Evolutionary conservation across 2,797 vertebrate species (phyloP), one percentile per base, ranked within the genome.

Genomic region (Buceros bicornis): DNA sequence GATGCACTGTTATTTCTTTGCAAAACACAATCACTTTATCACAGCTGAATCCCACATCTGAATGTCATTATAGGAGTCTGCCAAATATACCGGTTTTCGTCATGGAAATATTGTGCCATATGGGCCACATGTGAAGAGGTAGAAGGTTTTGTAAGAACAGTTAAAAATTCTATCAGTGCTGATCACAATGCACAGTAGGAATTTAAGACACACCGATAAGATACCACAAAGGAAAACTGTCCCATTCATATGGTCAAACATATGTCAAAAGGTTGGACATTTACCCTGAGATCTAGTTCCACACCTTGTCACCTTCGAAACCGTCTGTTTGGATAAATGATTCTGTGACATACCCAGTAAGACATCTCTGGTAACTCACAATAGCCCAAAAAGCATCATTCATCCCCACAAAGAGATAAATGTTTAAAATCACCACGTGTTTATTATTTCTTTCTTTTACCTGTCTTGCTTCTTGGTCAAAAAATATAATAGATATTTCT

Each of bases 81-180:
- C 51, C 43, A 43, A 80, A 83, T 67, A 87, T 65, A 89, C 61
- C 25, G 58, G 57, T 79, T 86, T 86, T 86, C 53, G 60, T 62
- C 54, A 77, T 2, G 16, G 40, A 77, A 89, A 82, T 87, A 87
- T 76, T 90, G 82, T 82, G 84, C 67, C 67, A 71, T 83, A 73
- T 71, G 82, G 89, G 22, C 74, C 48, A 56, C 60, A 60, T 35
- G 79, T 8, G 45, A 94, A 90, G 85, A 71, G 67, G 26, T 64
- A 93, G 72, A 94, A 88, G 69, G 50, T 74, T 60, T 90, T 85
- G 56, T 58, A 91, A 37, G 22, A 83, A 69, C 24, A 78, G 37
- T 83, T 78, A 16, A 74, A 95, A 93, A 86, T 48, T 13, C 62
- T 90, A 42, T 43, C 70, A 54, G 21, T 69, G 65, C n/a, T 81